A percentile compares a stretch with the other conserved stretches of the same genome.
phyloP scores from a whole-genome alignment of 1,140 invertebrate species.

The Metaphire vulgaris region DNA sequence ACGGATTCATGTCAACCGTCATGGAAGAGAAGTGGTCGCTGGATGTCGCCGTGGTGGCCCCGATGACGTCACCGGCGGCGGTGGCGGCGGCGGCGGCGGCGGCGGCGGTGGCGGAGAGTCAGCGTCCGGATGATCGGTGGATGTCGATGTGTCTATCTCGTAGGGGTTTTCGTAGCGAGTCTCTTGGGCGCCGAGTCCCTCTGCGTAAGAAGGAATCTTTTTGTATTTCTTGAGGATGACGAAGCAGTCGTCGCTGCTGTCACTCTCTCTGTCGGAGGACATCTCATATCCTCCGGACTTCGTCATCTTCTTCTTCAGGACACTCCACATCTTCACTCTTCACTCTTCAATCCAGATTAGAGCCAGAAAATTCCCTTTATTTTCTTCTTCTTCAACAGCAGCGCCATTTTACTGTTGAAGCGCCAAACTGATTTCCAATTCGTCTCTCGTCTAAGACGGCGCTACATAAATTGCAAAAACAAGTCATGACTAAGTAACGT shows the following conservation, averaged over 20 bases:
- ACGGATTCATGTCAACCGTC: no score
- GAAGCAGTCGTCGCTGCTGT: neutral
- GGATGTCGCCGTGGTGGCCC: neutral
- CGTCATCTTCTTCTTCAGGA: conserved; percentile 1
- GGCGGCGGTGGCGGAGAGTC: neutral
- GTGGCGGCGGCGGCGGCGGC: neutral
- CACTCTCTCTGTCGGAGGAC: neutral
- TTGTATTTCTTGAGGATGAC: neutral
- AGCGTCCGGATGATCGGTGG: neutral
- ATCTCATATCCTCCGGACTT: neutral
- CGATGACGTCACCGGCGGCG: neutral
- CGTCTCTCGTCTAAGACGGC: no score
- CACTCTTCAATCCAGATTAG: no score
- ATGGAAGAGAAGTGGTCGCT: no score
- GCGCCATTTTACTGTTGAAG: no score
- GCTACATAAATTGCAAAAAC: no score
- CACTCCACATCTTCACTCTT: neutral
- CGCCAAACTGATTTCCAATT: no score
- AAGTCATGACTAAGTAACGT: no score
- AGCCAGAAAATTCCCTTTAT: no score
- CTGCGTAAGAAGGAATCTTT: neutral
- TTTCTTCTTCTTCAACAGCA: no score
- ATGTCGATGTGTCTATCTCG: neutral
- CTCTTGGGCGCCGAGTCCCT: neutral
- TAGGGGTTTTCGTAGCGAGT: neutral